phyloP scores from a whole-genome alignment of 2,888 invertebrate species.

The Clostera curtula region DNA sequence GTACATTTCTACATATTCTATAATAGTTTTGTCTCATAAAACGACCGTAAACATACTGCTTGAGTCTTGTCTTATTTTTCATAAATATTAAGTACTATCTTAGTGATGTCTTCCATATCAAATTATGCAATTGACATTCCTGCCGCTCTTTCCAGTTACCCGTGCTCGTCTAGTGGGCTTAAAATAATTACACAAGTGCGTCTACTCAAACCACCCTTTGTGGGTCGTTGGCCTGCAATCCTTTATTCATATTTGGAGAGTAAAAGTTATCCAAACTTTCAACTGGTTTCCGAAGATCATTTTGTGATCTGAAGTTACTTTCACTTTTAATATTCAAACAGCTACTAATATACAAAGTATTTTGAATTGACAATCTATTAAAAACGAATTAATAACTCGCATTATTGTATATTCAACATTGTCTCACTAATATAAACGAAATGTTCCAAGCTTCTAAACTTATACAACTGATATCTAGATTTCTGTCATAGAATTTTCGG shows the following conservation, averaged over 20 bases:
- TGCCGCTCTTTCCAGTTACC: conserved; percentile 47
- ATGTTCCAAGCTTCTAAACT: too few species aligned
- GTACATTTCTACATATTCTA: too few species aligned
- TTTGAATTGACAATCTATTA: too few species aligned
- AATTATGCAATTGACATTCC: conserved; percentile 52
- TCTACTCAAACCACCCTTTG: conserved; percentile 38
- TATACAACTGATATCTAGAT: too few species aligned
- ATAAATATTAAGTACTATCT: conserved; percentile 6
- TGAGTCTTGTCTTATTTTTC: too few species aligned
- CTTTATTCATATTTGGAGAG: conserved; percentile 30
- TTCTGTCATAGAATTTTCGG: too few species aligned
- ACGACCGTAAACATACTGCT: too few species aligned
- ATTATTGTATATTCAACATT: too few species aligned
- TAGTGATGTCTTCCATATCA: conserved; percentile 23
- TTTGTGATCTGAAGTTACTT: conserved; percentile 35
- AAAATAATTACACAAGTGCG: conserved; percentile 72
- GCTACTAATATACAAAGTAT: conserved; percentile 12
- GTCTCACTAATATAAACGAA: too few species aligned
- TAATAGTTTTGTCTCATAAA: too few species aligned
- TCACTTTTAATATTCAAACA: conserved; percentile 41
- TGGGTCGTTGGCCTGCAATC: conserved; percentile 41
- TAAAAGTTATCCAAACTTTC: conserved; percentile 38
- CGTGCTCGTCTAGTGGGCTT: conserved; percentile 54
- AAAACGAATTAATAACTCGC: too few species aligned
- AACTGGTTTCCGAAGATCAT: conserved; percentile 42